A percentile compares a stretch with the other conserved stretches of the same genome.
Evolutionary conservation across 1,140 invertebrate species (phyloP).

Genomic region (Adelges cooleyi): DNA sequence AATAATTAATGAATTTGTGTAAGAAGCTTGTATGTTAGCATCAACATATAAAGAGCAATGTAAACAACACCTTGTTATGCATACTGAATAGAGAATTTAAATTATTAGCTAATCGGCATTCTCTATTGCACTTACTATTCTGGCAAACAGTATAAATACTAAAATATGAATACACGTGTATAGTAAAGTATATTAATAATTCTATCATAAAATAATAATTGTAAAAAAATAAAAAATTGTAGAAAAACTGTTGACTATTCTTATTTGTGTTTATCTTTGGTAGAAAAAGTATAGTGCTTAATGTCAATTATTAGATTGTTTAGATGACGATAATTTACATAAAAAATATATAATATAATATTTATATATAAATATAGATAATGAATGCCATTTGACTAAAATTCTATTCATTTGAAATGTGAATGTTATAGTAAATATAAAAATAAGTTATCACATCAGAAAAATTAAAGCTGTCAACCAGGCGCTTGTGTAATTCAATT

Average conservation of each 20-base stretch:
- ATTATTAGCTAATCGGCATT: too few species aligned
- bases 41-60: too few species aligned
- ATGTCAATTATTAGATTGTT: constrained; percentile 10
- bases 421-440: background rate
- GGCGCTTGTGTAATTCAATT: background rate
- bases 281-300: constrained; percentile 7
- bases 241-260: constrained; percentile 10
- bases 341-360: constrained; percentile 16
- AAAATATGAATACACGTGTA: constrained; percentile 10
- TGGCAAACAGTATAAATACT: constrained; percentile 13
- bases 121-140: too few species aligned
- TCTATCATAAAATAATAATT: constrained; percentile 24
- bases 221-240: constrained; percentile 27
- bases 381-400: constrained; percentile 1
- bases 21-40: too few species aligned
- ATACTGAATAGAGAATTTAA: too few species aligned
- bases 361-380: background rate
- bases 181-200: background rate
- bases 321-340: background rate
- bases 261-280: constrained; percentile 20
- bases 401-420: background rate
- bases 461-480: background rate
- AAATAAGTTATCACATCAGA: constrained; percentile 15
- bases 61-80: too few species aligned
- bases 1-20: too few species aligned